Evolutionary conservation across 2,113 vertebrate genomes (phyloP).

Genomic region (Pomatostomus ruficeps): DNA sequence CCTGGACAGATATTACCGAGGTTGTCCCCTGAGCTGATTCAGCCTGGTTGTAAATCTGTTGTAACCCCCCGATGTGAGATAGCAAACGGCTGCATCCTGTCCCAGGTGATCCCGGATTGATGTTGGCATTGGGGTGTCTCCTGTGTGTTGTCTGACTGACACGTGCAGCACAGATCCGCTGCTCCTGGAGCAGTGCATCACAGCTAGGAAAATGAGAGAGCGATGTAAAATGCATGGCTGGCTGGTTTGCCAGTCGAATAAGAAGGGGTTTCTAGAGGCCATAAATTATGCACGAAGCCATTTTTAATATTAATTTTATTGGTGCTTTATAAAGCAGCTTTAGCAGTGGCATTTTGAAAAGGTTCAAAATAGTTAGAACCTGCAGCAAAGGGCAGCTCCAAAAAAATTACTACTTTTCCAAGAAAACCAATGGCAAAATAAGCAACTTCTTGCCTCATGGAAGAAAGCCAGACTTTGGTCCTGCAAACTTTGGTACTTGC

Average conservation of each 20-base stretch:
- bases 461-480: not conserved
- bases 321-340: not conserved
- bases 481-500: not conserved
- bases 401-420: not conserved
- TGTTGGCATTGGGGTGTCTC: not conserved
- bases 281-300: not conserved
- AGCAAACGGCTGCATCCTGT: not conserved
- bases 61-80: not conserved
- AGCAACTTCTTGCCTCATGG: not conserved
- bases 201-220: not conserved
- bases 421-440: not conserved
- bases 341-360: not conserved
- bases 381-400: not conserved
- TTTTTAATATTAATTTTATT: constrained; percentile 27
- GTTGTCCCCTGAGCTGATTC: not conserved
- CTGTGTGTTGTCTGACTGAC: not conserved
- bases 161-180: not conserved
- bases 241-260: not conserved
- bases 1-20: not conserved
- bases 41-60: not conserved
- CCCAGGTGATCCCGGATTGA: not conserved
- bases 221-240: not conserved
- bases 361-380: not conserved
- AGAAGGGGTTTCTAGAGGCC: constrained; percentile 13
- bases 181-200: not conserved